A percentile compares a stretch with the other conserved stretches of the same genome.
Conservation (phyloP, 1,140 invertebrate species). For the Nasonia vitripennis region DNA sequence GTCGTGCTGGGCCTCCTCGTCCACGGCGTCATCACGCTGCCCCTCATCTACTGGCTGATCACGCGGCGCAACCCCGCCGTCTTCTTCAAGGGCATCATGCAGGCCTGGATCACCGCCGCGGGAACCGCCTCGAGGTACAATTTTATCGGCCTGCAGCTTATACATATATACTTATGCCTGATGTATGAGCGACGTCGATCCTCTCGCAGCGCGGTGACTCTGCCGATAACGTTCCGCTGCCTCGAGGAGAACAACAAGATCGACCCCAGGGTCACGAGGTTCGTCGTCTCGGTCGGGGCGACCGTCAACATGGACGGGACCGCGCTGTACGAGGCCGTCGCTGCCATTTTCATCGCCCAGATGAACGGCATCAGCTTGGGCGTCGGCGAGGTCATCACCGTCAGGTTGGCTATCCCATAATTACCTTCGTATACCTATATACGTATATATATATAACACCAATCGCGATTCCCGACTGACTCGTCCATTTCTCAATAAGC, state of each 20-base stretch:
- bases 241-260: slow-evolving; percentile 85
- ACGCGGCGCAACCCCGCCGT: slow-evolving; percentile 80
- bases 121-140: slow-evolving; percentile 82
- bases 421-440: not conserved
- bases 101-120: slow-evolving; percentile 82
- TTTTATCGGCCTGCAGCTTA: too few species aligned
- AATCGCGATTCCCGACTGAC: not conserved
- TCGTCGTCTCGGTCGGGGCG: slow-evolving; percentile 81
- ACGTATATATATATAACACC: too few species aligned
- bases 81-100: slow-evolving; percentile 79
- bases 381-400: slow-evolving; percentile 77
- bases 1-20: slow-evolving; percentile 80
- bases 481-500: slow-evolving; percentile 67
- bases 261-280: slow-evolving; percentile 83
- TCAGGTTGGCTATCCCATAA: slow-evolving; percentile 72
- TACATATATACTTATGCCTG: too few species aligned
- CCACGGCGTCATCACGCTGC: slow-evolving; percentile 80
- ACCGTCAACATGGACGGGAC: slow-evolving; percentile 86
- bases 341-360: slow-evolving; percentile 84
- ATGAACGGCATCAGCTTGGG: slow-evolving; percentile 79
- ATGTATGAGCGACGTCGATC: not conserved
- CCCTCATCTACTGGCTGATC: slow-evolving; percentile 79
- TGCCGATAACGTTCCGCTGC: slow-evolving; percentile 86
- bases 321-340: slow-evolving; percentile 83
- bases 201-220: slow-evolving; percentile 80